phyloP scores from a whole-genome alignment of 2,888 invertebrate genomes.

The Dryomyza anilis region DNA sequence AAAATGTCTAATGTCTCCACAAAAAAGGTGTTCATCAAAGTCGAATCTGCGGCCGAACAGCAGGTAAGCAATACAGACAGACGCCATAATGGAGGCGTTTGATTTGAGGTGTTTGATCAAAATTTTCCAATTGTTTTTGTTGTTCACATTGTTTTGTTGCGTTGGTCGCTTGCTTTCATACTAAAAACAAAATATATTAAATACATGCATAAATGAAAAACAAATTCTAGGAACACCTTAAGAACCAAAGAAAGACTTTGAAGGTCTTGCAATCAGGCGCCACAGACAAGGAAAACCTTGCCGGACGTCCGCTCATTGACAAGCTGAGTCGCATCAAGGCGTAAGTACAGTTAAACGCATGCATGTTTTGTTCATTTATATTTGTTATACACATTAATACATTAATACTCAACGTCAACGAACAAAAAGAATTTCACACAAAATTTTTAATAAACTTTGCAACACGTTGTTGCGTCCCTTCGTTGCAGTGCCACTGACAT shows the following conservation, averaged over 20 bases:
- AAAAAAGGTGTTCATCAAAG: conserved; percentile 59
- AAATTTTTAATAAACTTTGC: too few relatives aligned
- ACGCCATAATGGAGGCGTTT: too few relatives aligned
- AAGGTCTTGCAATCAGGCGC: conserved; percentile 76
- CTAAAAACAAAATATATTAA: too few relatives aligned
- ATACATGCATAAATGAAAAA: not conserved
- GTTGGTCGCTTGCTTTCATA: too few relatives aligned
- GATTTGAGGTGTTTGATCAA: too few relatives aligned
- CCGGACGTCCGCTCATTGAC: conserved; percentile 67
- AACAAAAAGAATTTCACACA: too few relatives aligned
- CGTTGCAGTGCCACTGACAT: conserved; percentile 50
- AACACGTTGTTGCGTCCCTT: too few relatives aligned
- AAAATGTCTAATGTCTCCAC: conserved; percentile 57
- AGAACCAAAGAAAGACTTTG: conserved; percentile 70
- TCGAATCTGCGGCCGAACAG: conserved; percentile 60
- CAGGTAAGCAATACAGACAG: conserved; percentile 46
- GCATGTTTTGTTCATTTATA: too few relatives aligned
- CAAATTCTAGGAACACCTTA: conserved; percentile 65
- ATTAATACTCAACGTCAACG: too few relatives aligned
- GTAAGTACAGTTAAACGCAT: conserved; percentile 51
- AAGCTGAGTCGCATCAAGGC: conserved; percentile 65
- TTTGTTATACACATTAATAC: too few relatives aligned
- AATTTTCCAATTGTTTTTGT: too few relatives aligned
- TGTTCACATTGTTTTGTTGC: too few relatives aligned
- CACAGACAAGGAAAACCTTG: conserved; percentile 77